These are phyloP conservation scores for Erebia ligea DNA, from an alignment of 2,888 invertebrate genomes.

Conservation along the genomic window DNA sequence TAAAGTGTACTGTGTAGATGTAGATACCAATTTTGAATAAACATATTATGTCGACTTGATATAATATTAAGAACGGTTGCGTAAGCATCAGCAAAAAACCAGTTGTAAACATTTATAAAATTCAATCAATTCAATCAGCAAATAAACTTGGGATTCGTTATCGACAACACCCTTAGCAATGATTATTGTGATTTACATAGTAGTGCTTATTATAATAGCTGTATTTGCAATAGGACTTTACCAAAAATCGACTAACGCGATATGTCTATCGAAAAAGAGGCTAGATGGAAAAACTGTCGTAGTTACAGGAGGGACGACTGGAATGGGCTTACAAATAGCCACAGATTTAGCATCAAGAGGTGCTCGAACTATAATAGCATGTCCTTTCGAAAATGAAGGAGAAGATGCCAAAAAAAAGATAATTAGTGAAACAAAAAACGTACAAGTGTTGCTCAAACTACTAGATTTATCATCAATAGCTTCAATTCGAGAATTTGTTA, in stretches of 20 bases:
- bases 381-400: constrained; percentile 62
- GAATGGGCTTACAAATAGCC: constrained; percentile 66
- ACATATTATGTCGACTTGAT: too few species aligned
- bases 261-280: constrained; percentile 49
- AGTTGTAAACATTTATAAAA: too few species aligned
- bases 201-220: not conserved
- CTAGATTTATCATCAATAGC: constrained; percentile 86
- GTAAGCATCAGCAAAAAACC: too few species aligned
- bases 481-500: constrained; percentile 56
- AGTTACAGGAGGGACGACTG: constrained; percentile 70
- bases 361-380: constrained; percentile 62
- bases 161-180: not conserved
- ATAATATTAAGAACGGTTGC: too few species aligned
- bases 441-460: constrained; percentile 85
- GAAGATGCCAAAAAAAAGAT: constrained; percentile 79
- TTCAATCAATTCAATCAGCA: too few species aligned
- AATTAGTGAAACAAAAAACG: constrained; percentile 83
- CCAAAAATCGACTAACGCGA: constrained; percentile 62
- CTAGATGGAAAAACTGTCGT: constrained; percentile 59
- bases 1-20: too few species aligned
- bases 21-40: too few species aligned
- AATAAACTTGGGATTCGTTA: not conserved
- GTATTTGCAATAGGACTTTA: constrained; percentile 48
- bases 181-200: not conserved
- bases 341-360: constrained; percentile 59